Conservation (phyloP, 2,797 vertebrate species). For the Enteromius treurensis region DNA sequence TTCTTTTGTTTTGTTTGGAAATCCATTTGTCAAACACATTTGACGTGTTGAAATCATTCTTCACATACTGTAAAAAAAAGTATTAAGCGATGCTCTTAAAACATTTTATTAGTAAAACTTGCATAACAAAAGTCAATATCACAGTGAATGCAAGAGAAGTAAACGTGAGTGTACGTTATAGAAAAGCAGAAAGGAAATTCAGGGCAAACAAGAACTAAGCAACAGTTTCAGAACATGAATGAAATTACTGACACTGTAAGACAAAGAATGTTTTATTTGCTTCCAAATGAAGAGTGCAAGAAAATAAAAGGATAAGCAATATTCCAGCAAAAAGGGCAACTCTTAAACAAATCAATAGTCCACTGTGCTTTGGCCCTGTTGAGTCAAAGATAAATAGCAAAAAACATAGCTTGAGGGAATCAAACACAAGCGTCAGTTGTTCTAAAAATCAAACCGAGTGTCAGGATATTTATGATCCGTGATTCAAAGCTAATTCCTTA, state of each 20-base stretch:
- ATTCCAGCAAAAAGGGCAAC: constrained; percentile 5
- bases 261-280: constrained; percentile 43
- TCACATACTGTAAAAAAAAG: neutral
- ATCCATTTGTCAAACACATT: neutral
- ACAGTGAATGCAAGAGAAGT: constrained; percentile 63
- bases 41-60: neutral
- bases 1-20: constrained; percentile 19
- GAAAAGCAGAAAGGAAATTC: constrained; percentile 57
- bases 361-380: constrained; percentile 1
- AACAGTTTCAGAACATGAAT: constrained; percentile 57
- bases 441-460: constrained; percentile 34
- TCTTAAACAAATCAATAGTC: constrained; percentile 6
- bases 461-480: neutral
- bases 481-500: neutral
- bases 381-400: constrained; percentile 4
- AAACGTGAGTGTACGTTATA: constrained; percentile 54
- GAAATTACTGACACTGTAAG: constrained; percentile 61
- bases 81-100: neutral
- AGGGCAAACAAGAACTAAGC: constrained; percentile 57
- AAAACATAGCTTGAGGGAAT: neutral
- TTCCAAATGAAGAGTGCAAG: constrained; percentile 24
- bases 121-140: constrained; percentile 73
- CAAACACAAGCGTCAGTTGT: constrained; percentile 30
- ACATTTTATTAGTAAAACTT: constrained; percentile 75
- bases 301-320: constrained; percentile 20